A percentile compares a stretch with the other conserved stretches of the same genome.
Conservation (phyloP, 2,797 vertebrate genomes). For the Poliocrania exsul region DNA sequence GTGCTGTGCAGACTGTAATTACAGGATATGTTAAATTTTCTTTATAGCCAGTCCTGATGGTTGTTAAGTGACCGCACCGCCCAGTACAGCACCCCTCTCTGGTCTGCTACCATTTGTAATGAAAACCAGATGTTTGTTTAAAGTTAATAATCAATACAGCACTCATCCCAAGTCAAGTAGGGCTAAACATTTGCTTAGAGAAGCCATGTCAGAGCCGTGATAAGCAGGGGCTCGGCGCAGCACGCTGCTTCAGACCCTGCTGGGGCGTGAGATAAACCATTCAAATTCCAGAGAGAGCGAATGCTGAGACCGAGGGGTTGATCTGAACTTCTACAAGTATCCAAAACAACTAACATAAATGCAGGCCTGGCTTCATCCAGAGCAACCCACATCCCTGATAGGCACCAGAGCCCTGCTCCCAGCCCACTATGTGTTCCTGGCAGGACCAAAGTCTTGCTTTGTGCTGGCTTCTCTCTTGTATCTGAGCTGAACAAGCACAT, state of each 20-base stretch:
- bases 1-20: slow-evolving; percentile 83
- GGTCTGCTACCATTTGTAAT: slow-evolving; percentile 79
- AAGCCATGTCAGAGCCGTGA: slow-evolving; percentile 78
- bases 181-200: slow-evolving; percentile 87
- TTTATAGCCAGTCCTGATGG: slow-evolving; percentile 81
- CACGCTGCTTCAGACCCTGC: slow-evolving; percentile 68
- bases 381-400: not conserved
- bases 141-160: slow-evolving; percentile 88
- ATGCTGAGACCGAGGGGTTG: not conserved
- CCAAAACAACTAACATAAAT: not conserved
- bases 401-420: fast-evolving
- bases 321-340: not conserved
- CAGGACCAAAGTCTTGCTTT: not conserved
- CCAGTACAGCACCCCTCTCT: slow-evolving; percentile 75
- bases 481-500: not conserved
- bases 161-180: slow-evolving; percentile 79
- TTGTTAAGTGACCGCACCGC: slow-evolving; percentile 80
- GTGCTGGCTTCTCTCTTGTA: fast-evolving
- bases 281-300: slow-evolving; percentile 47
- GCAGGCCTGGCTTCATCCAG: not conserved
- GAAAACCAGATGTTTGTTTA: slow-evolving; percentile 90
- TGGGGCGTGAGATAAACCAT: slow-evolving; percentile 81
- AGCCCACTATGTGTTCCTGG: fast-evolving
- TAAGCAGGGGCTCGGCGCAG: slow-evolving; percentile 70
- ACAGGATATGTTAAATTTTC: slow-evolving; percentile 87